Evolutionary conservation across 2,888 invertebrate species (phyloP), one percentile per base, ranked within the genome.

Genomic region (Caenorhabditis sp.): DNA sequence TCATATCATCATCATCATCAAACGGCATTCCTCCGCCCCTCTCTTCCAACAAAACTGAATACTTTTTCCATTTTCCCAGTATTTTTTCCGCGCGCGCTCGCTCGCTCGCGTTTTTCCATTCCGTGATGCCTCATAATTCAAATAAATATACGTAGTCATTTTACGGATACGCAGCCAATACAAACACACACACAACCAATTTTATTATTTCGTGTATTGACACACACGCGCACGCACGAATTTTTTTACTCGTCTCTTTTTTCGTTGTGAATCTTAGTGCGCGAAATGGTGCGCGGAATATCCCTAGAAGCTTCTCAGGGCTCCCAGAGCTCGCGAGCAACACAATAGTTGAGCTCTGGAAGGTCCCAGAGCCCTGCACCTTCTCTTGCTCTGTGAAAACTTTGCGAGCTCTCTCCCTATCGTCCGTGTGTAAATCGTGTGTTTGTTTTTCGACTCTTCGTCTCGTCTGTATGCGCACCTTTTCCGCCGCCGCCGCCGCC

Each of bases 21-120:
- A n/a, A n/a, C n/a, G n/a, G n/a, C n/a, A n/a, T 31, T 10, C 10
- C 31, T 31, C 31, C 31, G 31, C 31, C 67, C n/a, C 25, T 36
- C 25, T 66, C 43, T 43, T 12, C 14, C 21, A 8, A 17, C 36
- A 20, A 21, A 31, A 36, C 21, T 31, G 20, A 43, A 57, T 61
- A 62, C 59, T 59, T 63, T 53, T 50, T 31, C 27, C 57, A 27
- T 36, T 25, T 43, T 68, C 59, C 63, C 63, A 68, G 63, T 63
- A 68, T 26, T 61, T 50, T 59, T 56, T 52, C 53, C 63, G 68
- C 20, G 21, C 36, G n/a, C 63, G 54, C 63, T 63, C 63, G 68
- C 68, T 68, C 68, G 56, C 63, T 59, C 50, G 43, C 59, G 63
- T 68, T 68, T 43, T 43, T 43, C 43, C 43, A 17, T 43, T 43